phyloP scores from a whole-genome alignment of 2,113 vertebrate genomes.

The Paramisgurnus dabryanus region DNA sequence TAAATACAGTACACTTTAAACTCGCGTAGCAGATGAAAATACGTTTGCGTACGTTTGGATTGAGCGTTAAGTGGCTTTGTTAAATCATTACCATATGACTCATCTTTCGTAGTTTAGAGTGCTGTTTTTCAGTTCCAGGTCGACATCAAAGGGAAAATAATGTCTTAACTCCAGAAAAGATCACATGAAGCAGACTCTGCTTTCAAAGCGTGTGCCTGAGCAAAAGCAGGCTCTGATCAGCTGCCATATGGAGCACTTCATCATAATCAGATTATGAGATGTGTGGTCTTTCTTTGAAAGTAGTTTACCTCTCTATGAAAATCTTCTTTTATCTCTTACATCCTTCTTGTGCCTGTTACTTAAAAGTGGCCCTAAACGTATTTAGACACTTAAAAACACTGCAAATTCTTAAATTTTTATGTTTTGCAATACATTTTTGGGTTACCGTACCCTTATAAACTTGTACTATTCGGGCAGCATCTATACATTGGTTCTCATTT shows the following conservation, averaged over 20 bases:
- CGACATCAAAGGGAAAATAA: conserved; percentile 35
- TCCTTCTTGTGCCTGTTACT: neutral
- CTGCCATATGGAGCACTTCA: conserved; percentile 59
- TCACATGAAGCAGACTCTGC: conserved; percentile 30
- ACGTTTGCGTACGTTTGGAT: neutral
- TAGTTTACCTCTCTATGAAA: conserved; percentile 1
- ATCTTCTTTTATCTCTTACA: conserved; percentile 14
- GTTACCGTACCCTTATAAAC: too few relatives aligned
- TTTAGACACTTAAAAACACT: too few relatives aligned
- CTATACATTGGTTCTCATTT: too few relatives aligned
- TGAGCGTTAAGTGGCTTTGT: conserved; percentile 36
- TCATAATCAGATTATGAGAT: conserved; percentile 56
- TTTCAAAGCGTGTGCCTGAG: conserved; percentile 27
- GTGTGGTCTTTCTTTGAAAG: conserved; percentile 44
- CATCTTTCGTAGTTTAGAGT: conserved; percentile 1
- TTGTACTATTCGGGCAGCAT: too few relatives aligned
- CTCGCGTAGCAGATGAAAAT: conserved; percentile 4
- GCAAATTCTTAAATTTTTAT: too few relatives aligned
- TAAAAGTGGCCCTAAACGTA: neutral
- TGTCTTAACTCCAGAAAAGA: conserved; percentile 40
- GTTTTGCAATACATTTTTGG: too few relatives aligned
- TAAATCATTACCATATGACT: conserved; percentile 48
- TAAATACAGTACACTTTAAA: neutral
- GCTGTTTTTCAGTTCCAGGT: conserved; percentile 43
- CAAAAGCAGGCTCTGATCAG: conserved; percentile 55